A percentile compares a stretch with the other conserved stretches of the same genome.
These are phyloP conservation scores for Solea senegalensis DNA, from an alignment of 2,113 vertebrate species.

Conservation along the genomic window DNA sequence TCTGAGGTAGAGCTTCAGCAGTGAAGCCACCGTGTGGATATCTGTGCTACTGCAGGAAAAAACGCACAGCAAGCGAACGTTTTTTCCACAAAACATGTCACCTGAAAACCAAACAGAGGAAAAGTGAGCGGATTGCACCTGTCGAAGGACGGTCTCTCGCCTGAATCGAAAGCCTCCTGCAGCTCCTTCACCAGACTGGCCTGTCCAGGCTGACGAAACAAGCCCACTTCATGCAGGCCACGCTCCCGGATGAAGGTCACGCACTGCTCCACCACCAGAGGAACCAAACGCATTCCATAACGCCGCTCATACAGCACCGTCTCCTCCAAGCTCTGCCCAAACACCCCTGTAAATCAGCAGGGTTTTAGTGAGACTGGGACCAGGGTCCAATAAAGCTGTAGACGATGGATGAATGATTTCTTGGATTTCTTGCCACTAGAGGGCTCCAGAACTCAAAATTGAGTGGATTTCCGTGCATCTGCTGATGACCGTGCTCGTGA, in stretches of 20 bases:
- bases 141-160: constrained; percentile 82
- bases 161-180: constrained; percentile 81
- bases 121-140: constrained; percentile 54
- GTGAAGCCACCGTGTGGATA: constrained; percentile 83
- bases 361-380: not conserved
- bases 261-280: constrained; percentile 84
- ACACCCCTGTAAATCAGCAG: constrained; percentile 70
- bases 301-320: constrained; percentile 81
- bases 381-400: not conserved
- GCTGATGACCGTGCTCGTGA: no score
- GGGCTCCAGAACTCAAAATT: not conserved
- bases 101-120: not conserved
- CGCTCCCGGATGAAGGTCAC: constrained; percentile 79
- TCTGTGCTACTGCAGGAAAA: constrained; percentile 77
- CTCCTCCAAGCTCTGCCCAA: constrained; percentile 84
- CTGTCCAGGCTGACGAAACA: constrained; percentile 83
- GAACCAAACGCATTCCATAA: constrained; percentile 78
- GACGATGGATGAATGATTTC: no score
- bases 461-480: no score
- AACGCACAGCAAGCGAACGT: constrained; percentile 2
- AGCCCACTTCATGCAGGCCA: constrained; percentile 80
- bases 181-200: constrained; percentile 82
- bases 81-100: not conserved
- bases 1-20: constrained; percentile 84
- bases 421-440: no score